Evolutionary conservation across 2,888 invertebrate species (phyloP).

Genomic region (Trypoxylon attenuatum): DNA sequence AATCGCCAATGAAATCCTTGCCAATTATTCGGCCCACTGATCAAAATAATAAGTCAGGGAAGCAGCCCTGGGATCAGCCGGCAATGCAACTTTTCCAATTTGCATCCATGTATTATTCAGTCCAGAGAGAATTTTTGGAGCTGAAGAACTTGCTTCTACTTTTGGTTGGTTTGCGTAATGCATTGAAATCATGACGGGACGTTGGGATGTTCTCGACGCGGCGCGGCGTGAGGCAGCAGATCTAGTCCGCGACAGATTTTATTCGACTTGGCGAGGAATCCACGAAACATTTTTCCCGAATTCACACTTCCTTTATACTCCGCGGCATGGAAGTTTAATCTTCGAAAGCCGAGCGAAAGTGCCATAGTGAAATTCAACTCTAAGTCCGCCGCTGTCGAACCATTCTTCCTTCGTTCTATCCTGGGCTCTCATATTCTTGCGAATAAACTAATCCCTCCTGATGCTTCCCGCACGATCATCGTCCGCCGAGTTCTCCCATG

Average conservation of each 20-base stretch:
- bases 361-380: no score
- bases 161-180: slow-evolving; percentile 13
- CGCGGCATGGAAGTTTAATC: slow-evolving; percentile 17
- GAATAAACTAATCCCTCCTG: no score
- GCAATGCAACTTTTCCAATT: not conserved
- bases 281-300: slow-evolving; percentile 14
- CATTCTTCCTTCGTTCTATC: no score
- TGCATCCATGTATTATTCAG: slow-evolving; percentile 9
- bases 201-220: not conserved
- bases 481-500: no score
- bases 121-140: not conserved
- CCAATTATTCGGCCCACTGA: not conserved
- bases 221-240: no score
- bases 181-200: not conserved
- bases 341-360: not conserved
- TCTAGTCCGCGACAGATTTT: not conserved
- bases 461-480: no score
- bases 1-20: not conserved
- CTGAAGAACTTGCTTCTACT: slow-evolving; percentile 4
- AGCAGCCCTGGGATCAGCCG: not conserved
- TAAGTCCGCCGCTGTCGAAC: no score
- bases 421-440: no score
- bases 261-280: slow-evolving; percentile 21
- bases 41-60: not conserved
- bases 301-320: not conserved